Conservation (phyloP, 2,888 invertebrate species). For the Melanchra persicariae region DNA sequence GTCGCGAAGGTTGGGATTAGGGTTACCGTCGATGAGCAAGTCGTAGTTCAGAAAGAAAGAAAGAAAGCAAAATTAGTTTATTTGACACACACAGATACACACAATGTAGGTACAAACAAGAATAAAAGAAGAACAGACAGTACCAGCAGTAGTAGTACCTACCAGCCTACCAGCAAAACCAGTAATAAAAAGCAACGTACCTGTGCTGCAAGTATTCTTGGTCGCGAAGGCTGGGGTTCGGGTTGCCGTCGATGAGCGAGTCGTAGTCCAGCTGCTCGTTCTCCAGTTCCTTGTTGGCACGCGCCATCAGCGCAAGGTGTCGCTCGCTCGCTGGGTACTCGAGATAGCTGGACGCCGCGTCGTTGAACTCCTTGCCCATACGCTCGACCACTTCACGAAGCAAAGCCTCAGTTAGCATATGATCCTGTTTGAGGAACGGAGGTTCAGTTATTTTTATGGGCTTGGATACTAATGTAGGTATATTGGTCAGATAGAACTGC, state of each 20-base stretch:
- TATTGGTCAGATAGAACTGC: no score
- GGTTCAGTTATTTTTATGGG: not conserved
- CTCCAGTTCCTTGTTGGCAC: constrained; percentile 91
- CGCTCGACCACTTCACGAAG: constrained; percentile 94
- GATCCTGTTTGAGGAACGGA: constrained; percentile 85
- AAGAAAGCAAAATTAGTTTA: no score
- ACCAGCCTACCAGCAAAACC: not conserved
- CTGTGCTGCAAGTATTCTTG: constrained; percentile 97
- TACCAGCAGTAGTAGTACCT: no score
- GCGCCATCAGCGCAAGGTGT: constrained; percentile 87
- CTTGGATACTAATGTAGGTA: no score
- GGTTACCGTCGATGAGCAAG: constrained; percentile 92
- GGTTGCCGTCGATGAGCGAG: constrained; percentile 92
- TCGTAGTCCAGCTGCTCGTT: constrained; percentile 94
- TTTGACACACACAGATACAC: no score
- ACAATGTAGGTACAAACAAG: no score
- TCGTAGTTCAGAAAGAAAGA: constrained; percentile 95
- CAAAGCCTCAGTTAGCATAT: constrained; percentile 93
- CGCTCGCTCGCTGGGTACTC: constrained; percentile 91
- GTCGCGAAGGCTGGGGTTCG: constrained; percentile 95
- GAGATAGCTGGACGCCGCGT: constrained; percentile 92
- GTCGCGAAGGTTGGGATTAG: constrained; percentile 95
- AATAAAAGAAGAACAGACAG: not conserved
- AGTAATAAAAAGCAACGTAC: constrained; percentile 49
- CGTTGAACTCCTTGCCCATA: constrained; percentile 94